Base-by-base conservation (phyloP, 1,140 invertebrate species). In the Lethrus apterus region DNA sequence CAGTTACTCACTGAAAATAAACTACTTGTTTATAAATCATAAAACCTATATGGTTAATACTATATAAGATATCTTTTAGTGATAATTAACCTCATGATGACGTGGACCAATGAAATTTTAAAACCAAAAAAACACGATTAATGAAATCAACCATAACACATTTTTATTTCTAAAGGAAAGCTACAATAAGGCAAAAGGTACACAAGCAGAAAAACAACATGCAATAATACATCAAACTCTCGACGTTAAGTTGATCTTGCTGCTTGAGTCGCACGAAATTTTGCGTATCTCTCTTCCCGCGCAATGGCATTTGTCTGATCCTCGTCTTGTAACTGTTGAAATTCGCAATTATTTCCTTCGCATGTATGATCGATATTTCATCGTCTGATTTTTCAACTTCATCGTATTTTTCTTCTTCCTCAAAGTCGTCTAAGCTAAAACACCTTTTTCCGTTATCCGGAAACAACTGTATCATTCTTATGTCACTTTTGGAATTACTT, bases 171-270 rank as follows among this genome's bases (percentile, higher is more conserved):
- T 2, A 38, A 21, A 38, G 35, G 13, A 38, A 38, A 15, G 24
- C 35, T 23, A 38, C 10, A 13, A 38, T 38, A 21, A 38, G 24
- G n/a, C 18, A 38, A 38, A 38, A 38, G 20, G 35, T 38, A 11
- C 18, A 38, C 5, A 38, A 19, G 5, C 20, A 21, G 14, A 38
- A 23, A 14, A 38, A 10, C 20, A 38, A 23, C 35, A 38, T 38
- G 8, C 10, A 21, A 21, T 38, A 38, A 38, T 20, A 38, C 13
- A 38, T 5, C n/a, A 21, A 38, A 38, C 20, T 21, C 24, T 38
- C 19, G 13, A 38, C 19, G 14, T 18, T 13, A 18, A 18, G 32
- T 4, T 38, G 19, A 7, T 38, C 24, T 23, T 10, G 18, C 24
- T 38, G 35, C 3, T n/a, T 11, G 18, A 23, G 13, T n/a, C 24